Conservation (phyloP, 1,140 invertebrate genomes). For the Belonocnema kinseyi region DNA sequence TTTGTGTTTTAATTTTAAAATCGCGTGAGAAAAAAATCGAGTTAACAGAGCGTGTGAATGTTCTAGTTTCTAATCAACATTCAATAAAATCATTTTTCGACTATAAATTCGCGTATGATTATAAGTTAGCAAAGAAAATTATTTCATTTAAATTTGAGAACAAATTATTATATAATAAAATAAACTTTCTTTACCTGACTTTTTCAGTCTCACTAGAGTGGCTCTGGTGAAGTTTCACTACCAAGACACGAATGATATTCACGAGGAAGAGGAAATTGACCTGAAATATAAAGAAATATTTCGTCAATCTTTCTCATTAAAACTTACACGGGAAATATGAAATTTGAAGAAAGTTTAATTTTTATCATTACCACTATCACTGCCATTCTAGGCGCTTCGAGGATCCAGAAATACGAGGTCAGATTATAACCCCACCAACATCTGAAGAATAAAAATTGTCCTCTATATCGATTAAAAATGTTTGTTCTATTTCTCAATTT, state of each 20-base stretch:
- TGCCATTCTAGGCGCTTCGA: slow-evolving; percentile 87
- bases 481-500: neutral
- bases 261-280: slow-evolving; percentile 89
- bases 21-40: no score
- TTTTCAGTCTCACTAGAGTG: slow-evolving; percentile 88
- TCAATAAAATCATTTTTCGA: no score
- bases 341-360: neutral
- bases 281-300: slow-evolving; percentile 74
- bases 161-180: neutral
- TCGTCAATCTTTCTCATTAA: neutral
- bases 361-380: slow-evolving; percentile 81
- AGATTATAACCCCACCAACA: slow-evolving; percentile 93
- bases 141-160: neutral
- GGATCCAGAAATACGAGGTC: slow-evolving; percentile 88
- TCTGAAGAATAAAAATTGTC: slow-evolving; percentile 69
- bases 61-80: no score
- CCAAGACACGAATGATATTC: slow-evolving; percentile 90
- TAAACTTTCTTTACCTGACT: slow-evolving; percentile 79
- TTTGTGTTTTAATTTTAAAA: no score
- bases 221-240: slow-evolving; percentile 87
- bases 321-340: neutral
- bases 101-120: no score
- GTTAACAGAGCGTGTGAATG: no score
- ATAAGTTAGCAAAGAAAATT: neutral
- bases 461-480: neutral